phyloP scores from a whole-genome alignment of 2,888 invertebrate genomes.

The Serrognathus titanus region DNA sequence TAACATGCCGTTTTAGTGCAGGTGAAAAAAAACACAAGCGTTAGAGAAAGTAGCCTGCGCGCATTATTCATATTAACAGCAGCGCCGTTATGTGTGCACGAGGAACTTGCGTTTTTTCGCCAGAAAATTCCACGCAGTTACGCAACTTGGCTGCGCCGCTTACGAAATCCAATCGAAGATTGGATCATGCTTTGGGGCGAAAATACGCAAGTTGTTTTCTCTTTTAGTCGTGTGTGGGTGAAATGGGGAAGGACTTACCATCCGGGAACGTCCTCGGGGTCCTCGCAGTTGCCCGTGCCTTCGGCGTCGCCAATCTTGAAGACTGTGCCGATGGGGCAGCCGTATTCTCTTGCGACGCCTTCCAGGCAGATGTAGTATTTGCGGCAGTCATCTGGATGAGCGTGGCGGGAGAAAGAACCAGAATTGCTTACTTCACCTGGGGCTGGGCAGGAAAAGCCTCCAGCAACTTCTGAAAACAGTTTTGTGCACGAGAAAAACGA shows the following conservation, averaged over 20 bases:
- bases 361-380: slow-evolving; percentile 94
- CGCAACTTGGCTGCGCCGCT: no score
- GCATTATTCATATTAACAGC: no score
- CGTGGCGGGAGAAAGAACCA: slow-evolving; percentile 91
- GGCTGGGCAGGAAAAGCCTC: slow-evolving; percentile 83
- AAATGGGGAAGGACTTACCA: slow-evolving; percentile 64
- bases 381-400: slow-evolving; percentile 91
- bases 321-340: slow-evolving; percentile 92
- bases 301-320: slow-evolving; percentile 91
- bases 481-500: not conserved
- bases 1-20: no score
- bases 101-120: no score
- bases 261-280: slow-evolving; percentile 93
- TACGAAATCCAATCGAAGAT: no score
- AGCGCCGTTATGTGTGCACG: no score
- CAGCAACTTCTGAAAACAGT: slow-evolving; percentile 73
- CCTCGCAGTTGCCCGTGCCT: slow-evolving; percentile 89
- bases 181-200: no score
- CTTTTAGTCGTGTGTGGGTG: no score
- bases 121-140: no score
- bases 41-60: no score
- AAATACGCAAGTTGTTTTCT: no score
- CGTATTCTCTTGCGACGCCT: slow-evolving; percentile 87
- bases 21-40: no score
- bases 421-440: slow-evolving; percentile 77